phyloP scores from a whole-genome alignment of 2,888 invertebrate genomes.

The Agelastica alni region DNA sequence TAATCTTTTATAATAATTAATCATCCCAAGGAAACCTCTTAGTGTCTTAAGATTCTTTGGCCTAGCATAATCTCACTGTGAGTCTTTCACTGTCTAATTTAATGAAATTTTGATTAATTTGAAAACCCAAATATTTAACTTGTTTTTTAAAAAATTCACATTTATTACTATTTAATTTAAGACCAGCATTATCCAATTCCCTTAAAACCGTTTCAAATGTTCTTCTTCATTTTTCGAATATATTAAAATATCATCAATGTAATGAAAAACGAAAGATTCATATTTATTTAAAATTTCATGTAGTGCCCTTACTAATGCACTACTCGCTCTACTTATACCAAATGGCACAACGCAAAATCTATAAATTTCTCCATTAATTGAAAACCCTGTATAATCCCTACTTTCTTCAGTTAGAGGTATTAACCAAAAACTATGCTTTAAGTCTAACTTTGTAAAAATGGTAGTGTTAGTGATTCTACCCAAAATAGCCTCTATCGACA shows the following conservation, averaged over 20 bases:
- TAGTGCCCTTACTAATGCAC: background rate
- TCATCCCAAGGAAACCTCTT: too few relatives aligned
- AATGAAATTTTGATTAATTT: slow-evolving; percentile 1
- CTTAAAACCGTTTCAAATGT: background rate
- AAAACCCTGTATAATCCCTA: too few relatives aligned
- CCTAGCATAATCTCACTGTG: slow-evolving; percentile 2
- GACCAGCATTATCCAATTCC: too few relatives aligned
- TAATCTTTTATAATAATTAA: slow-evolving; percentile 21
- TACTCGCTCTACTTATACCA: background rate
- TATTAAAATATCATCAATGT: slow-evolving; percentile 1
- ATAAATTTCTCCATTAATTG: too few relatives aligned
- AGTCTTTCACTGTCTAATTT: slow-evolving; percentile 7
- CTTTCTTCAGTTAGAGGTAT: too few relatives aligned
- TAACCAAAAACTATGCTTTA: too few relatives aligned
- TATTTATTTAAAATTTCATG: background rate
- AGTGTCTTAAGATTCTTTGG: slow-evolving; percentile 14
- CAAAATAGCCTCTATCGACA: too few relatives aligned
- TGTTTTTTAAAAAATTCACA: slow-evolving; percentile 12
- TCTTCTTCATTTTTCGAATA: background rate
- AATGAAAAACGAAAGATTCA: background rate
- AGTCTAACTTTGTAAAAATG: too few relatives aligned
- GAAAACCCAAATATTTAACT: slow-evolving; percentile 12
- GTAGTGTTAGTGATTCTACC: too few relatives aligned
- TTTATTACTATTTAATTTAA: slow-evolving; percentile 15
- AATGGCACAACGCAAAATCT: background rate